Conservation (phyloP, 2,797 vertebrate species). For the Limnodromus scolopaceus region DNA sequence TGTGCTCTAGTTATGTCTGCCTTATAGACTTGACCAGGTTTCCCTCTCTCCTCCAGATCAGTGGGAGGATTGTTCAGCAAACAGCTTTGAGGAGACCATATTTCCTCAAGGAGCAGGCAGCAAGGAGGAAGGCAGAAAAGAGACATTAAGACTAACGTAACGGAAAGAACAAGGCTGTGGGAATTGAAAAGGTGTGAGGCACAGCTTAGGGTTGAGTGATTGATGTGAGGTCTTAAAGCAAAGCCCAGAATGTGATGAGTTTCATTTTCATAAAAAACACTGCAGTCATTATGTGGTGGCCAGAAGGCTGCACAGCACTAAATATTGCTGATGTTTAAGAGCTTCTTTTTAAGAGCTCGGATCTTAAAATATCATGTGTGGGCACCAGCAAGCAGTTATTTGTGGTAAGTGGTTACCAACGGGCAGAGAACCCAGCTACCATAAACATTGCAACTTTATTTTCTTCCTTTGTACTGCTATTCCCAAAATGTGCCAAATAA, state of each 20-base stretch:
- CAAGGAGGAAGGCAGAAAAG: neutral
- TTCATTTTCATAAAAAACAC: slow-evolving; percentile 66
- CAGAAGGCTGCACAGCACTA: slow-evolving; percentile 26
- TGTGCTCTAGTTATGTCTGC: neutral
- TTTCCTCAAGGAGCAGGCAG: neutral
- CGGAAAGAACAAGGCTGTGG: neutral
- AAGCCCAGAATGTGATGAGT: slow-evolving; percentile 48
- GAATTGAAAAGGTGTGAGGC: slow-evolving; percentile 36
- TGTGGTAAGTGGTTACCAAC: slow-evolving; percentile 50
- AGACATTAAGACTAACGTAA: neutral
- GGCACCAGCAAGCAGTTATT: slow-evolving; percentile 57
- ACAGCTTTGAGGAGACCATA: neutral
- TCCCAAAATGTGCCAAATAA: slow-evolving; percentile 44
- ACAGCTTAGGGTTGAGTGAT: slow-evolving; percentile 29
- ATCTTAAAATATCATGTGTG: slow-evolving; percentile 57
- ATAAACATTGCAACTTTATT: slow-evolving; percentile 43
- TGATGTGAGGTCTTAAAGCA: slow-evolving; percentile 58
- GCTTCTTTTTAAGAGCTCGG: slow-evolving; percentile 32
- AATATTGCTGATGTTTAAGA: slow-evolving; percentile 50
- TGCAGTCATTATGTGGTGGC: slow-evolving; percentile 49
- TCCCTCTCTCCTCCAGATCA: neutral
- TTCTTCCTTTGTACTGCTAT: slow-evolving; percentile 32
- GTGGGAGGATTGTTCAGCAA: neutral
- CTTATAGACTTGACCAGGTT: neutral
- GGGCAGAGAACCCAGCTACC: slow-evolving; percentile 35